Conservation (phyloP, 2,797 vertebrate species). For the Jordanella pulchra region DNA sequence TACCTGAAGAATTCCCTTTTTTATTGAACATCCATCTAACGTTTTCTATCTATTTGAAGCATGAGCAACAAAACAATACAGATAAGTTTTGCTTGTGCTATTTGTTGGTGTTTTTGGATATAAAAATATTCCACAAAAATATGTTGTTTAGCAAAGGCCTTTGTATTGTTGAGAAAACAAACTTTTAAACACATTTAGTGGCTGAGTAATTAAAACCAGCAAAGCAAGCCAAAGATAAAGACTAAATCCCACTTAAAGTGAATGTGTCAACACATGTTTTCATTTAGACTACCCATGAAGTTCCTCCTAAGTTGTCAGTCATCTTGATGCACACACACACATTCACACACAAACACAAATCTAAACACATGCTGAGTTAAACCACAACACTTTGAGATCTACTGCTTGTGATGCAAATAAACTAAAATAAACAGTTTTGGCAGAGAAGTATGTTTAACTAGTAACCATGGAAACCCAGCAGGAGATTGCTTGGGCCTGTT, state of each 20-base stretch:
- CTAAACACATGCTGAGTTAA: slow-evolving; percentile 3
- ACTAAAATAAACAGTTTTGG: slow-evolving; percentile 11
- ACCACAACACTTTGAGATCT: slow-evolving; percentile 5
- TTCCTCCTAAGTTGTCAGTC: slow-evolving; percentile 33
- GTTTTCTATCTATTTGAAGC: no score
- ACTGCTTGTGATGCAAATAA: slow-evolving; percentile 39
- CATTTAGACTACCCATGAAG: slow-evolving; percentile 24
- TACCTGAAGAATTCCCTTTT: no score
- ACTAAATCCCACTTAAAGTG: slow-evolving; percentile 21
- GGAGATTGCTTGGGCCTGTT: slow-evolving; percentile 18
- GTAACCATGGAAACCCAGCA: slow-evolving; percentile 60
- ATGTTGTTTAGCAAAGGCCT: background rate
- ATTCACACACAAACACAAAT: background rate
- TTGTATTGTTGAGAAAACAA: background rate
- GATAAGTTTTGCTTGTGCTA: background rate
- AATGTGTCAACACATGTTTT: slow-evolving; percentile 18
- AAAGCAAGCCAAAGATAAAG: slow-evolving; percentile 6
- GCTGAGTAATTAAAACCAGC: slow-evolving; percentile 22
- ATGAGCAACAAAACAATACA: background rate
- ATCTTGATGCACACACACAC: background rate
- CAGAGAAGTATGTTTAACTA: slow-evolving; percentile 25
- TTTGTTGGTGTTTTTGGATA: background rate
- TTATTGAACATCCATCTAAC: no score
- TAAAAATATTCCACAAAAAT: background rate
- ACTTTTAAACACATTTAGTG: background rate